These are phyloP conservation scores for Leguminivora glycinivorella DNA, from an alignment of 1,140 invertebrate genomes.

Conservation along the genomic window DNA sequence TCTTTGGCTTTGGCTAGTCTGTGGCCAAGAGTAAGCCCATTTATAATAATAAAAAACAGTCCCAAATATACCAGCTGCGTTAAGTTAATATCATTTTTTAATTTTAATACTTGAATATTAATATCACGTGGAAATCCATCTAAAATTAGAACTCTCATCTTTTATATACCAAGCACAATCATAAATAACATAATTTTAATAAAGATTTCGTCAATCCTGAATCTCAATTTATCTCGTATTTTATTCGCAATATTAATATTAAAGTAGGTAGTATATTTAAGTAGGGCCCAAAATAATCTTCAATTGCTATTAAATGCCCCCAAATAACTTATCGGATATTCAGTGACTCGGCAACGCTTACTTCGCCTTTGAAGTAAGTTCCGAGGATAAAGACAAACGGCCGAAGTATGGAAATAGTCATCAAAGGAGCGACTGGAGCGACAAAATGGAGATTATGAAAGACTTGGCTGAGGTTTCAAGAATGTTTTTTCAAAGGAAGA, in stretches of 20 bases:
- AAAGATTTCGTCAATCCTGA: background rate
- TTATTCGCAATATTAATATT: background rate
- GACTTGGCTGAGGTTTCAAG: slow-evolving; percentile 1
- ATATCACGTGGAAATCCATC: too few relatives aligned
- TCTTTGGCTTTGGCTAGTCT: too few relatives aligned
- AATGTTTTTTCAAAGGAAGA: slow-evolving; percentile 17
- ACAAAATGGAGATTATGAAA: slow-evolving; percentile 19
- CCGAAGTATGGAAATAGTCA: slow-evolving; percentile 25
- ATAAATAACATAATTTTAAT: too few relatives aligned
- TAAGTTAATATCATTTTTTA: too few relatives aligned
- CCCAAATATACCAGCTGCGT: too few relatives aligned
- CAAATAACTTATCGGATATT: slow-evolving; percentile 27
- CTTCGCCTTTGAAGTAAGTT: slow-evolving; percentile 21
- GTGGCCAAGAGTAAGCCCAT: too few relatives aligned
- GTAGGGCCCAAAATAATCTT: background rate
- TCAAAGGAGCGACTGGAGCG: slow-evolving; percentile 12
- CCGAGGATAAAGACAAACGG: slow-evolving; percentile 24
- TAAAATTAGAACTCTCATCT: too few relatives aligned
- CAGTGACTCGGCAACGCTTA: slow-evolving; percentile 19
- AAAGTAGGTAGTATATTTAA: too few relatives aligned
- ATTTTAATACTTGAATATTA: too few relatives aligned
- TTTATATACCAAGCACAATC: too few relatives aligned
- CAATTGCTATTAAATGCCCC: slow-evolving; percentile 26
- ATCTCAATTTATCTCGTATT: background rate
- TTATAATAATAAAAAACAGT: too few relatives aligned